Conservation (phyloP, 2,888 invertebrate genomes). For the Tipula helvola region DNA sequence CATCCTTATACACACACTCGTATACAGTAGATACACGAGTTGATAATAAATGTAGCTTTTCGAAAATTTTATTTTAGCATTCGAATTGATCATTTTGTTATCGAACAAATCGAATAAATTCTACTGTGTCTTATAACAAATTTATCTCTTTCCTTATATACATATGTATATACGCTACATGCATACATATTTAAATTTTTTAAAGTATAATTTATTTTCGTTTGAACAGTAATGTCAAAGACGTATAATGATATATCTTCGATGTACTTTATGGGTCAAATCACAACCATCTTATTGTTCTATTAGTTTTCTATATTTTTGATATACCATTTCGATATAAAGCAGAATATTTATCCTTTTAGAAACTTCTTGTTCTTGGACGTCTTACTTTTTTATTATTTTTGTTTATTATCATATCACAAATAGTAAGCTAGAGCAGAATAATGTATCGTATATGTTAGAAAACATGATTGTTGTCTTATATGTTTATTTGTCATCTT, state of each 20-base stretch:
- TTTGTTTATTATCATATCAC: not conserved
- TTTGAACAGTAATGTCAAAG: not conserved
- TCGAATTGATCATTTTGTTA: not conserved
- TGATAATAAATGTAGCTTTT: not conserved
- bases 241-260: not conserved
- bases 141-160: not conserved
- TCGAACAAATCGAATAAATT: not conserved
- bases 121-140: not conserved
- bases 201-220: not conserved
- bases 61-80: not conserved
- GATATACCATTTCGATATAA: not conserved
- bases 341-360: not conserved
- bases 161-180: not conserved
- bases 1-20: not conserved
- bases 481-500: not conserved
- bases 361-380: not conserved
- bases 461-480: not conserved
- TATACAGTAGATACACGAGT: not conserved
- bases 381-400: not conserved
- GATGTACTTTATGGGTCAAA: not conserved
- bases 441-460: not conserved
- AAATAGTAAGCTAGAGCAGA: not conserved
- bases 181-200: not conserved
- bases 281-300: not conserved
- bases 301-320: not conserved